Percentiles rank a stretch among this genome's conserved stretches.
These are phyloP conservation scores for Oreonectes daqikongensis DNA, from an alignment of 2,797 vertebrate genomes.

Conservation along the genomic window DNA sequence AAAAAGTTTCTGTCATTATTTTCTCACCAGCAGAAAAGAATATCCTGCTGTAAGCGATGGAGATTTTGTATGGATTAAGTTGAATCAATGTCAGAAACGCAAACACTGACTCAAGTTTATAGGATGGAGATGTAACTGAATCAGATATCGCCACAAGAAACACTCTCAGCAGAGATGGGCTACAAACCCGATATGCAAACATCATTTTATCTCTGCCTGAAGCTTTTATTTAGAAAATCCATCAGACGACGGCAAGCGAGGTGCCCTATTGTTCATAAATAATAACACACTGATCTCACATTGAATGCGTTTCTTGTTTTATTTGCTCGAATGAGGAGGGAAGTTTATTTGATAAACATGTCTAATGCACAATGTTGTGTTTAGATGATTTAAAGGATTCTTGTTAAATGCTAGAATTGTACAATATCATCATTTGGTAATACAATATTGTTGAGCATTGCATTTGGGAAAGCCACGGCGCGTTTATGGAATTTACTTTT, in stretches of 20 bases:
- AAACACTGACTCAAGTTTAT: slow-evolving; percentile 21
- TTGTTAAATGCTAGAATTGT: neutral
- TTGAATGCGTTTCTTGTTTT: slow-evolving; percentile 34
- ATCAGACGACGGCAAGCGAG: slow-evolving; percentile 29
- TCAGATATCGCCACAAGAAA: slow-evolving; percentile 42
- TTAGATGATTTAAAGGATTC: neutral
- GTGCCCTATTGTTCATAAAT: slow-evolving; percentile 40
- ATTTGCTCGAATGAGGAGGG: slow-evolving; percentile 13
- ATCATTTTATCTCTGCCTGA: slow-evolving; percentile 29
- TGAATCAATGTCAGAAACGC: slow-evolving; percentile 25
- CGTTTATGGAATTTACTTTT: neutral
- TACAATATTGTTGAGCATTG: neutral
- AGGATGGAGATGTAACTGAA: slow-evolving; percentile 27
- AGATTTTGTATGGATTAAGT: slow-evolving; percentile 25
- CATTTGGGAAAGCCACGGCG: neutral
- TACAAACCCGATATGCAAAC: slow-evolving; percentile 46
- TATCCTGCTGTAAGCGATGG: neutral
- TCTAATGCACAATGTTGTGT: neutral
- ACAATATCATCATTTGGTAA: neutral
- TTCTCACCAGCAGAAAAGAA: neutral
- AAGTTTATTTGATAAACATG: neutral
- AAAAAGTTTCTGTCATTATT: neutral
- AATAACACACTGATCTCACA: slow-evolving; percentile 36
- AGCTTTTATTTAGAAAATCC: slow-evolving; percentile 45
- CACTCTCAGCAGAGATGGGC: slow-evolving; percentile 26